phyloP scores from a whole-genome alignment of 2,113 vertebrate species.

The Anser brachyrhynchus region DNA sequence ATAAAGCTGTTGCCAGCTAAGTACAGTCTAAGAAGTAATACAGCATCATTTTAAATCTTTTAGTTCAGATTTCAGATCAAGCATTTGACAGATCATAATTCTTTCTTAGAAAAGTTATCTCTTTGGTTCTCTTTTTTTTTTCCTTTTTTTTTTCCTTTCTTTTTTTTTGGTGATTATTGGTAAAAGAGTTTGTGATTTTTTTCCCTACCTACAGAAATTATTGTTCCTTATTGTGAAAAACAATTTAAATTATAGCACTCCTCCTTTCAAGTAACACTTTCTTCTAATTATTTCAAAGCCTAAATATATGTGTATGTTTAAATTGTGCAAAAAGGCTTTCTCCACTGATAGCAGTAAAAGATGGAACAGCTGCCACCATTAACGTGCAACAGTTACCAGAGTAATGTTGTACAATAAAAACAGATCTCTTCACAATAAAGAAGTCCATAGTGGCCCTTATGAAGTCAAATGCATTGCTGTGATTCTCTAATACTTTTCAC shows the following conservation, averaged over 20 bases:
- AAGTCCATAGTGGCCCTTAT: neutral
- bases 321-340: conserved; percentile 5
- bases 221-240: neutral
- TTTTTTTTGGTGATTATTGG: neutral
- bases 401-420: neutral
- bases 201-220: neutral
- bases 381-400: conserved; percentile 19
- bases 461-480: neutral
- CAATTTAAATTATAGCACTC: neutral
- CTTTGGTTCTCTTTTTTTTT: neutral
- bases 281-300: neutral
- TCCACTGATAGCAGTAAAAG: neutral
- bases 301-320: neutral
- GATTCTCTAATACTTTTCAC: neutral
- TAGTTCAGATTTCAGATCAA: neutral
- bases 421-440: neutral
- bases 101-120: neutral
- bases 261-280: neutral
- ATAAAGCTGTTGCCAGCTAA: neutral
- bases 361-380: conserved; percentile 32
- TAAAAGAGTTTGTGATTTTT: neutral
- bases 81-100: neutral
- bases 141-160: too few species aligned
- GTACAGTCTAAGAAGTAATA: neutral
- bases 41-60: neutral